Evolutionary conservation across 1,140 invertebrate species (phyloP), one percentile per base, ranked within the genome.

Genomic region (Zaprionus ornatus): DNA sequence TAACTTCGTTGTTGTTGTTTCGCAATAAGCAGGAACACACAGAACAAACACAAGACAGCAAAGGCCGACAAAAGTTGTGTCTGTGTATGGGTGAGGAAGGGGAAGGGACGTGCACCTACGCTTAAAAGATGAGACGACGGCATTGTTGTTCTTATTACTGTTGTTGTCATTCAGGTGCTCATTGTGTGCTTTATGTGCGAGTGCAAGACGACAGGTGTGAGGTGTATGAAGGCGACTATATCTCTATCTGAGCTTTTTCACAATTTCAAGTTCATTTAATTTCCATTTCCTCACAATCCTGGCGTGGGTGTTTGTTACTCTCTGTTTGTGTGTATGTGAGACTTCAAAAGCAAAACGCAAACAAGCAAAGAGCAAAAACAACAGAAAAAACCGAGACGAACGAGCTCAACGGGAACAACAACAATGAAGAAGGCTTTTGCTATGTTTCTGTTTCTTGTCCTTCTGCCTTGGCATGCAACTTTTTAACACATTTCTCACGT

Each of bases 241-340:
- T 29, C 17, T 59, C 35, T 65, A 60, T 70, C 65, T 66, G 48
- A 66, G 72, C 50, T 71, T 50, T 77, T 56, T 80, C 56, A 75
- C 73, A 74, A 80, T 83, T 74, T 88, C 66, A 88, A 88, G 84
- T 83, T 88, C 77, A 88, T 87, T 87, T 88, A 74, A 83, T 87
- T 87, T 87, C 70, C 84, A 83, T 83, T 87, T 87, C 83, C 77
- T 78, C 64, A 52, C 70, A 82, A 74, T 70, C 80, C 80, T 64
- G 15, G 23, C 19, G 60, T 62, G 59, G 35, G 54, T 68, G 35
- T n/a, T n/a, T n/a, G n/a, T 64, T 21, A 13, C 6, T 42, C 35
- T 70, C 40, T 45, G 32, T 52, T 4, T 40, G 23, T 48, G 25
- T 54, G 17, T 57, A 48, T 64, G 56, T 52, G 23, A 32, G 66